Evolutionary conservation across 2,797 vertebrate species (phyloP).

Genomic region (Sciaenops ocellatus): DNA sequence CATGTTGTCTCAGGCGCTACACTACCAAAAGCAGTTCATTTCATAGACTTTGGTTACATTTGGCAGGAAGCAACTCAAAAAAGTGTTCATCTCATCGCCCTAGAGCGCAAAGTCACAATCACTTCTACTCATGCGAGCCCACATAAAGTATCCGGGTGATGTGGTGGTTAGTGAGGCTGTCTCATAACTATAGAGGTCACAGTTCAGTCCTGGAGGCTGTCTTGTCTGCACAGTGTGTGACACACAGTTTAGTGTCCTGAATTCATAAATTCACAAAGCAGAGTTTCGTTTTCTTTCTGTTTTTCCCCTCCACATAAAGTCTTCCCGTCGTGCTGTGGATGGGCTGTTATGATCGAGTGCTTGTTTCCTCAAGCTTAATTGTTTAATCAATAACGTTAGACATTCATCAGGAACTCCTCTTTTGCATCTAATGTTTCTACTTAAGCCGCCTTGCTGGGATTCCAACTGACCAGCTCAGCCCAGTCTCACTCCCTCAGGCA

Average conservation of each 20-base stretch:
- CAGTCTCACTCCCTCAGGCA: not conserved
- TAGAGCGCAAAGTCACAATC: constrained; percentile 7
- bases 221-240: not conserved
- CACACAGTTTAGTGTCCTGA: not conserved
- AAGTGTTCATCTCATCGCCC: not conserved
- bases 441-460: constrained; percentile 18
- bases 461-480: not conserved
- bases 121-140: constrained; percentile 3
- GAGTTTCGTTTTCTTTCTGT: not conserved
- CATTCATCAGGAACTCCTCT: not conserved
- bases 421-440: constrained; percentile 40
- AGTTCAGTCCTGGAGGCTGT: constrained; percentile 5
- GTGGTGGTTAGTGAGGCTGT: constrained; percentile 7
- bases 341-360: constrained; percentile 8
- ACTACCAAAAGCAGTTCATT: no score
- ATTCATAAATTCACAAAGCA: not conserved
- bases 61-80: not conserved
- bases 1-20: not conserved
- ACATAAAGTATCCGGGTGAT: not conserved
- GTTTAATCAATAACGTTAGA: constrained; percentile 28
- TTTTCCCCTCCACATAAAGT: not conserved
- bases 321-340: not conserved
- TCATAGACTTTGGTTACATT: not conserved
- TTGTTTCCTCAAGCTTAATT: constrained; percentile 17
- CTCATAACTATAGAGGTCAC: constrained; percentile 36